Base-by-base conservation (phyloP, 2,797 vertebrate species). In the Enoplosus armatus region DNA sequence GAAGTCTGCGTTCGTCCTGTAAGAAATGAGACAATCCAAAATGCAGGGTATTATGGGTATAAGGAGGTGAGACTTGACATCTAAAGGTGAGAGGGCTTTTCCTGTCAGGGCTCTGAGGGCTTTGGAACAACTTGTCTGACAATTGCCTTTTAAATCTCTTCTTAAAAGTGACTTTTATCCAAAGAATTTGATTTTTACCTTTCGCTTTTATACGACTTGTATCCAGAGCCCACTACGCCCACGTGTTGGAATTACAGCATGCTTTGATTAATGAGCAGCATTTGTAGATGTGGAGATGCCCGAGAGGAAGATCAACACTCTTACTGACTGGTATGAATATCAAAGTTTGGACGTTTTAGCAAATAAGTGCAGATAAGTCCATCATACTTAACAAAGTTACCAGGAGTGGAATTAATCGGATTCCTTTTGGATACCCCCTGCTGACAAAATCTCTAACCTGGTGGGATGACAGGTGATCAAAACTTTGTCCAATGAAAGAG, bases 311-410 rank as follows among this genome's bases (percentile, higher is more conserved):
- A 85, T 75, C 18, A 68, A 61, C 63, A 16, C 69, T n/a, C 39
- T 18, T 4, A 6, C 37, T 2, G n/a, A 59, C 39, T 15, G 37
- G 18, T 65, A 1, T 54, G 77, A 73, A 72, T 43, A 58, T 65
- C 53, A 82, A 43, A 72, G 66, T 84, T 75, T 29, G 27, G 12
- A 70, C 56, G 74, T 66, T 54, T 0, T 24, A 18, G 29, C 37
- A 14, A 43, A 67, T n/a, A 54, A 58, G 50, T 39, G 29, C 47
- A 74, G 85, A 87, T 83, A 62, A 83, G 80, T 89, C 90, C 51
- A 6, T 92, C 90, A 90, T 75, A 64, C 87, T 93, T 89, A 89
- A 39, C 61, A n/a, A 72, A 80, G 79, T 70, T 63, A 33, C 1
- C 7, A 33, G 10, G 27, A 47, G 54, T 15, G 16, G 71, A 55